A percentile compares a stretch with the other conserved stretches of the same genome.
phyloP scores from a whole-genome alignment of 2,888 invertebrate species.

The Lasioglossum lativentre region DNA sequence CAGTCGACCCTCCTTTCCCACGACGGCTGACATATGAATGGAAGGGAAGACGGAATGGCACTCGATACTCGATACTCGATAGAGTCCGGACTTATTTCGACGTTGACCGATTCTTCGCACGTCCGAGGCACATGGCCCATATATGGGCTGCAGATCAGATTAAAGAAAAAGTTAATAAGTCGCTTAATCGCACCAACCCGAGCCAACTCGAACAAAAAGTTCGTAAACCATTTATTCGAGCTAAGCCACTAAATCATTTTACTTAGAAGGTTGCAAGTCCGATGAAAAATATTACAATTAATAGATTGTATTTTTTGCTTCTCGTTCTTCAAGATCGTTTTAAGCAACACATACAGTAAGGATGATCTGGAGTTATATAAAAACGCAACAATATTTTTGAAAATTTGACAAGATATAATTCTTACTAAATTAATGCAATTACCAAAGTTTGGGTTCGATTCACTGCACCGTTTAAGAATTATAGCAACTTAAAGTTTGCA shows the following conservation, averaged over 20 bases:
- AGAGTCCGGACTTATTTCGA: constrained; percentile 39
- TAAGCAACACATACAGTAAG: too few species aligned
- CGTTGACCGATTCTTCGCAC: constrained; percentile 47
- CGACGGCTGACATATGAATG: constrained; percentile 60
- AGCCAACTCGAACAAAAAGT: neutral
- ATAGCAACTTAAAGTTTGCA: too few species aligned
- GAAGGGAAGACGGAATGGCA: constrained; percentile 46
- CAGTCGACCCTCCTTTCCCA: constrained; percentile 53
- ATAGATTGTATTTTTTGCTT: neutral
- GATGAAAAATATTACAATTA: neutral
- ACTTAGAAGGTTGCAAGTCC: neutral
- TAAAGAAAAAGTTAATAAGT: neutral
- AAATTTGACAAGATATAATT: too few species aligned
- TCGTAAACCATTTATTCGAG: neutral
- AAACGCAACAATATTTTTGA: too few species aligned
- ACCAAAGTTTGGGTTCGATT: too few species aligned
- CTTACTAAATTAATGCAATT: too few species aligned
- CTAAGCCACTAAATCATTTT: constrained; percentile 1
- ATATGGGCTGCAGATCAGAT: neutral
- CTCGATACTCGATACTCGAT: constrained; percentile 45
- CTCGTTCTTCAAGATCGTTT: neutral
- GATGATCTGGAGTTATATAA: too few species aligned
- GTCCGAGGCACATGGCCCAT: neutral
- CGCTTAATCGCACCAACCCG: neutral
- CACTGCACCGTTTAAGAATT: too few species aligned